Evolutionary conservation across 2,888 invertebrate genomes (phyloP).

Genomic region (Melinopterus prodromus): DNA sequence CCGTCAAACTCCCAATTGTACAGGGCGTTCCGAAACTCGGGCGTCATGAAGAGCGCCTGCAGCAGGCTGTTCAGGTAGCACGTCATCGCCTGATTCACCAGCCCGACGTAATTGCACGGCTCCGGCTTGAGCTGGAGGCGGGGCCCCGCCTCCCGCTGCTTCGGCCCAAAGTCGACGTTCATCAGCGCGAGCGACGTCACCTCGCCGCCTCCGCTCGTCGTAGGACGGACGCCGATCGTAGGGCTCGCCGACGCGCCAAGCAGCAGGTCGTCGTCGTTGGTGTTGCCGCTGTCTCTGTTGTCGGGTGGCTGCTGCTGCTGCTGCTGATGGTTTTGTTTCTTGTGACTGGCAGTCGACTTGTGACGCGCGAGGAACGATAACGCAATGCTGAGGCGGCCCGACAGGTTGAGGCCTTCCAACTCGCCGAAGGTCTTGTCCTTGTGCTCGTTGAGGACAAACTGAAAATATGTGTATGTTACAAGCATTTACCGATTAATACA

Average conservation of each 20-base stretch:
- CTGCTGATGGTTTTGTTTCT: background rate
- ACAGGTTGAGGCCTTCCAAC: constrained; percentile 56
- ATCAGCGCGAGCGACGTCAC: constrained; percentile 42
- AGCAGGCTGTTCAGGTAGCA: constrained; percentile 90
- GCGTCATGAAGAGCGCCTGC: constrained; percentile 91
- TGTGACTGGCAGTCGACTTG: constrained; percentile 47
- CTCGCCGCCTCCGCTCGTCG: constrained; percentile 36
- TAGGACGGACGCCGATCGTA: constrained; percentile 49
- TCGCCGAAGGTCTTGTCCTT: constrained; percentile 61
- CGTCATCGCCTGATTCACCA: constrained; percentile 92
- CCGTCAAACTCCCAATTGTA: constrained; percentile 83
- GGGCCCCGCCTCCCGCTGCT: background rate
- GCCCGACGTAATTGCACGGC: constrained; percentile 70
- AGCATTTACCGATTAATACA: too few species aligned
- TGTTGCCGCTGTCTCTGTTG: constrained; percentile 34
- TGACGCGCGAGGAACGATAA: constrained; percentile 38
- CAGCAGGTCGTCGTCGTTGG: constrained; percentile 60
- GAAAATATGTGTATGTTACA: background rate
- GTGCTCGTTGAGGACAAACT: constrained; percentile 59
- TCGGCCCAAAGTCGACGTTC: constrained; percentile 42
- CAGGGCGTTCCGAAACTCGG: constrained; percentile 88
- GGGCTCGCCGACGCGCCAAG: constrained; percentile 62
- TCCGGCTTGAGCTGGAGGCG: constrained; percentile 39
- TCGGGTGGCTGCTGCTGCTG: background rate
- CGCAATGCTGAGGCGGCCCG: constrained; percentile 52